phyloP scores from a whole-genome alignment of 2,113 vertebrate species.

The Lycaon pictus region DNA sequence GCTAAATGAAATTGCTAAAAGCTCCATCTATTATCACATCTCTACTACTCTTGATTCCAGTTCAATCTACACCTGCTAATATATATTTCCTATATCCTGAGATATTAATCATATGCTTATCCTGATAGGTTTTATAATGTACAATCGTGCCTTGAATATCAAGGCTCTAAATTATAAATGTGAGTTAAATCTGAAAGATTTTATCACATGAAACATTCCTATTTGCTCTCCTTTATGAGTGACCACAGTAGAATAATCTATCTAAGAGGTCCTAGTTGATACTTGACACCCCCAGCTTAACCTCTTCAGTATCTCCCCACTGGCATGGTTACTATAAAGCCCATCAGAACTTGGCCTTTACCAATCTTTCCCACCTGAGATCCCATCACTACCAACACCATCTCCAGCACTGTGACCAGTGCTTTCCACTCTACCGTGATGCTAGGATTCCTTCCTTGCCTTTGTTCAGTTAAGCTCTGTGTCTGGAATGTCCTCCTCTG shows the following conservation, averaged over 20 bases:
- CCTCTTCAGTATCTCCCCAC: neutral
- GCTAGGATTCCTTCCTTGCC: neutral
- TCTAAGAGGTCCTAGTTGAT: neutral
- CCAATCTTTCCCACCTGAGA: neutral
- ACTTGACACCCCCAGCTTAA: neutral
- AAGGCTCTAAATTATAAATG: slow-evolving; percentile 41
- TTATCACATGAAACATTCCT: slow-evolving; percentile 12
- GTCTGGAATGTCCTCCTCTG: neutral
- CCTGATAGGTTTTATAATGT: neutral
- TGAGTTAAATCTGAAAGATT: slow-evolving; percentile 26
- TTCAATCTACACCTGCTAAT: neutral
- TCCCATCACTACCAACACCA: neutral
- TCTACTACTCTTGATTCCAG: neutral
- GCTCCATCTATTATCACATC: neutral
- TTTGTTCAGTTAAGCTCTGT: neutral
- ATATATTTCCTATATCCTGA: neutral
- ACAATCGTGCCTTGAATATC: neutral
- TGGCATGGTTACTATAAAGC: neutral
- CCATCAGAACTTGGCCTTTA: neutral
- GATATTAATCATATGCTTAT: slow-evolving; percentile 5
- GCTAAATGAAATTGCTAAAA: neutral
- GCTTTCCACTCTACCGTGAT: neutral
- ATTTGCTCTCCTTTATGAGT: neutral
- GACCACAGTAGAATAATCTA: neutral
- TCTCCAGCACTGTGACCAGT: neutral